Evolutionary conservation across 2,888 invertebrate species (phyloP), one percentile per base, ranked within the genome.

Genomic region (Clanis bilineata): DNA sequence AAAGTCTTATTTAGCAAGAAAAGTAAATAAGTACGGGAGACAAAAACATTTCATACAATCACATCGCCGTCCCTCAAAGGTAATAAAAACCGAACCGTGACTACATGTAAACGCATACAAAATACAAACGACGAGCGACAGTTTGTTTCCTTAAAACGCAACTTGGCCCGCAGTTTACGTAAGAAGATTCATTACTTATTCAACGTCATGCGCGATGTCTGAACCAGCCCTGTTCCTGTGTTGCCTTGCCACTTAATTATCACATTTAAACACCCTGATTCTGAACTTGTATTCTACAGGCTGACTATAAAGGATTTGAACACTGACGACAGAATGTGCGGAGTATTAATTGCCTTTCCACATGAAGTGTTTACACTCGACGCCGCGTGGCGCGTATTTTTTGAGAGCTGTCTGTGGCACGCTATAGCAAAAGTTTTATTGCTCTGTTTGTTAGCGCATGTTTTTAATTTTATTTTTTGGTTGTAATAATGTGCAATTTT

Each of bases 121-220:
- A 39, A 73, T 75, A 67, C 61, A 61, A 56, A 59, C 59, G 62
- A 62, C 59, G 65, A 60, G 39, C 62, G 47, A 57, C 69, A 77
- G 73, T 77, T 79, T 75, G 68, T 79, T 78, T 79, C 74, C 75
- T 74, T 74, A 69, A 75, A 76, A 76, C 72, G 74, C 68, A 66
- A 64, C 67, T 68, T 61, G 69, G 69, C 68, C 63, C 66, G 60
- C 65, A 69, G 68, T 73, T 77, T 74, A 64, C 62, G 68, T 74
- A 74, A 71, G 74, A 74, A 77, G 70, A 77, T 80, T 80, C 79
- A 82, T 86, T 83, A 84, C 73, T 82, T 86, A 87, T 87, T 86
- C 85, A 82, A 65, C 71, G 78, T 79, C 86, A 85, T 84, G 84
- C 82, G 69, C 82, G 75, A 69, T 70, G 73, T 80, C 77, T 78